Evolutionary conservation across 2,113 vertebrate species (phyloP).

Genomic region (Notiomystis cincta): DNA sequence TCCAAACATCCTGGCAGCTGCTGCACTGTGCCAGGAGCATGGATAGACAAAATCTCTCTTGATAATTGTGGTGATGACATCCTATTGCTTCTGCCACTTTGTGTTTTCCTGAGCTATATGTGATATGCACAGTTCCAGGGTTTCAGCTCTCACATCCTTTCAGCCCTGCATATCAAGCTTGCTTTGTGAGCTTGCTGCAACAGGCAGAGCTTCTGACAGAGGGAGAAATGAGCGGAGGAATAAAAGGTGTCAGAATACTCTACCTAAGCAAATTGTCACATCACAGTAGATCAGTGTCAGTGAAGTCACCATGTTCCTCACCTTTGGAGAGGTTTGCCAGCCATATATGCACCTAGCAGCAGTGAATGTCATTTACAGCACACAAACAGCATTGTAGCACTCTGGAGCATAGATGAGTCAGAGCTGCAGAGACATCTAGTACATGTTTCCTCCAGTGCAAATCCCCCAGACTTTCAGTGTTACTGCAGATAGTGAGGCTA

Average conservation of each 20-base stretch:
- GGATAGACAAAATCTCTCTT: not conserved
- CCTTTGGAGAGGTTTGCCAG: not conserved
- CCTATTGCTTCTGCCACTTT: not conserved
- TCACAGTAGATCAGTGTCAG: not conserved
- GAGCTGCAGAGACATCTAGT: not conserved
- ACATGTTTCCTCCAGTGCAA: not conserved
- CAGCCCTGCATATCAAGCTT: fast-evolving
- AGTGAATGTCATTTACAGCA: not conserved
- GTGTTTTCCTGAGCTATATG: not conserved
- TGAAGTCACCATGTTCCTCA: not conserved
- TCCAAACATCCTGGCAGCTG: not conserved
- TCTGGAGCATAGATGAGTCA: not conserved
- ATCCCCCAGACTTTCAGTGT: not conserved
- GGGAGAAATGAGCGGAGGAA: not conserved
- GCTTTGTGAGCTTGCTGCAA: fast-evolving
- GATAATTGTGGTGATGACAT: not conserved
- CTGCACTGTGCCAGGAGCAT: not conserved
- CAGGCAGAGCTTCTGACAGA: not conserved
- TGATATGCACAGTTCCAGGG: not conserved
- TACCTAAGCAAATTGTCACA: not conserved
- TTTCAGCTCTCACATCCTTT: not conserved
- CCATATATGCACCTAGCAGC: not conserved
- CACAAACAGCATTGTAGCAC: not conserved
- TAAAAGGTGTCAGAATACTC: not conserved
- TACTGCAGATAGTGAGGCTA: not conserved